Evolutionary conservation across 1,140 invertebrate genomes (phyloP).

Genomic region (Penaeus chinensis): DNA sequence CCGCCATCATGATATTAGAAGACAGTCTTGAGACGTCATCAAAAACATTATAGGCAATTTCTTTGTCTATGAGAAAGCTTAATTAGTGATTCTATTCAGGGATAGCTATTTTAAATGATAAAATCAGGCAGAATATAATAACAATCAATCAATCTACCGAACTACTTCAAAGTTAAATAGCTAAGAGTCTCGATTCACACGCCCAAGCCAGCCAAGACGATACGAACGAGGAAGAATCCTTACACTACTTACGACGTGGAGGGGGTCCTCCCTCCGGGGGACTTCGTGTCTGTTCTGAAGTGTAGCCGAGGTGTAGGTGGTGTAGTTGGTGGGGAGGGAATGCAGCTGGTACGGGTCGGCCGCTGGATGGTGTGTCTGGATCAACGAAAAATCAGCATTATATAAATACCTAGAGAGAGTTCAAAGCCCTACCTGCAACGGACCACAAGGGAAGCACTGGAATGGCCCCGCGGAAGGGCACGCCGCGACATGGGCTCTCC

Average conservation of each 20-base stretch:
- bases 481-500: too few relatives aligned
- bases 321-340: slow-evolving; percentile 62
- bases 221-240: background rate
- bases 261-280: slow-evolving; percentile 56
- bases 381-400: background rate
- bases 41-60: background rate
- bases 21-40: background rate
- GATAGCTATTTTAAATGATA: too few relatives aligned
- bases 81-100: too few relatives aligned
- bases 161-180: too few relatives aligned
- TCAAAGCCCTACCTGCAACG: too few relatives aligned
- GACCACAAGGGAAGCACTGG: too few relatives aligned
- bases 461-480: background rate
- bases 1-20: background rate
- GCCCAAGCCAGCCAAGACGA: too few relatives aligned
- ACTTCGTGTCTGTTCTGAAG: slow-evolving; percentile 64
- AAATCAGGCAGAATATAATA: too few relatives aligned
- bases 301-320: slow-evolving; percentile 62
- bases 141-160: too few relatives aligned
- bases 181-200: background rate
- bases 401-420: background rate
- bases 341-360: slow-evolving; percentile 63
- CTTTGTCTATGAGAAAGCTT: background rate
- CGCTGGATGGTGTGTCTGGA: slow-evolving; percentile 58
- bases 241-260: slow-evolving; percentile 62